Evolutionary conservation across 2,113 vertebrate species (phyloP).

Genomic region (Willisornis vidua): DNA sequence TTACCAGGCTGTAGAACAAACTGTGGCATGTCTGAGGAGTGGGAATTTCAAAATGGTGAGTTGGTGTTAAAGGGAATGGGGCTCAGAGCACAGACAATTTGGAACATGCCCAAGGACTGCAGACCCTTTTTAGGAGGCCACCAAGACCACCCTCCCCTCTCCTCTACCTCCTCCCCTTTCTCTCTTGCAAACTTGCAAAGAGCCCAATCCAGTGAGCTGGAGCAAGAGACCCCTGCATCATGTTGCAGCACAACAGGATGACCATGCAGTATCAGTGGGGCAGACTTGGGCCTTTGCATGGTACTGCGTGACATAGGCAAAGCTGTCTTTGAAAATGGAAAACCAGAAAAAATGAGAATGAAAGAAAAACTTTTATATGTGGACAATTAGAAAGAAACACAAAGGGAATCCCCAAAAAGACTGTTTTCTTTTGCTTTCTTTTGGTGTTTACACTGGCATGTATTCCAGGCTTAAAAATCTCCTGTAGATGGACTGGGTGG

Average conservation of each 20-base stretch:
- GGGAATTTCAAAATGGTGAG: neutral
- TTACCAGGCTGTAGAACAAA: neutral
- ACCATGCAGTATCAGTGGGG: neutral
- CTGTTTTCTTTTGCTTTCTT: neutral
- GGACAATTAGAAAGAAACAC: neutral
- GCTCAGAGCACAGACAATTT: accelerated
- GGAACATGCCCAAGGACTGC: neutral
- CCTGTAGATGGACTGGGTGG: neutral
- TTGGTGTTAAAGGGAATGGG: neutral
- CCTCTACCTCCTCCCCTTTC: no score
- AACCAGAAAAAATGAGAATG: neutral
- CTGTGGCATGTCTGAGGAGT: neutral
- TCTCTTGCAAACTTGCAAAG: neutral
- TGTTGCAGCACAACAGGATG: neutral
- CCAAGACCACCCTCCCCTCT: neutral
- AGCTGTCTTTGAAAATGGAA: neutral
- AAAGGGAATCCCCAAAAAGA: neutral
- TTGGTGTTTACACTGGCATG: neutral
- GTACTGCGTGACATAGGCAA: neutral
- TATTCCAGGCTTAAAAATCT: neutral
- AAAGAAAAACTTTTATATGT: neutral
- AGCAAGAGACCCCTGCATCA: neutral
- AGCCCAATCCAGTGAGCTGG: neutral
- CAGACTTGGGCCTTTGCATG: neutral
- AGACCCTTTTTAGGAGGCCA: neutral